Base-by-base conservation (phyloP, 1,140 invertebrate species). In the Lepidostoma basale region DNA sequence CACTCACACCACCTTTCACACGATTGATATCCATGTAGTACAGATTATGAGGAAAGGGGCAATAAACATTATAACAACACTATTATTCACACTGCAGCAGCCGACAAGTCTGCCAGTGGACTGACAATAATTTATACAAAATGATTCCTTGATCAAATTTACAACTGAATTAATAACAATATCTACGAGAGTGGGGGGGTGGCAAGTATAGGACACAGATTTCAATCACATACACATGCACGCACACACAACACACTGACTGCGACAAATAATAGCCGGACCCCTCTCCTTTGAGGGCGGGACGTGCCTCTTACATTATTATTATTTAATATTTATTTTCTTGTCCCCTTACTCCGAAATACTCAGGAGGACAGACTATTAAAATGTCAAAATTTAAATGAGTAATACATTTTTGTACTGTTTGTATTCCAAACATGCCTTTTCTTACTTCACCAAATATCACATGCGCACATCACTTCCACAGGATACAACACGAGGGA, bases 331-430 rank as follows among this genome's bases (percentile, higher is more conserved):
- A n/a, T n/a, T n/a, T 60, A 60, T 40, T 60, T 14, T 60, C 56
- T 26, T 20, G 65, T 47, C 40, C 36, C 25, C 39, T 5, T 5
- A 4, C 52, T 58, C 30, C 45, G 22, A 20, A 28, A 36, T 12
- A 33, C 1, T 20, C n/a, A 12, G 47, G 40, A n/a, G 26, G 62
- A 67, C 66, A 40, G 59, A 59, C 20, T 44, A 47, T 59, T 60
- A 52, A 68, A 72, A 64, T 58, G 59, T 67, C 65, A 60, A 72
- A 49, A 68, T 68, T 67, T 70, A 68, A 68, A 72, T 68, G 52
- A 71, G 65, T 68, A 68, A 72, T 72, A 72, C 70, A 68, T 66
- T 68, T 72, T 72, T 72, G 70, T 72, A 72, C 70, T 72, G 70
- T 72, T 72, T 62, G 52, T 63, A 65, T 68, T 63, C 58, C 67